Base-by-base conservation (phyloP, 1,140 invertebrate species). In the Drosophila willistoni region DNA sequence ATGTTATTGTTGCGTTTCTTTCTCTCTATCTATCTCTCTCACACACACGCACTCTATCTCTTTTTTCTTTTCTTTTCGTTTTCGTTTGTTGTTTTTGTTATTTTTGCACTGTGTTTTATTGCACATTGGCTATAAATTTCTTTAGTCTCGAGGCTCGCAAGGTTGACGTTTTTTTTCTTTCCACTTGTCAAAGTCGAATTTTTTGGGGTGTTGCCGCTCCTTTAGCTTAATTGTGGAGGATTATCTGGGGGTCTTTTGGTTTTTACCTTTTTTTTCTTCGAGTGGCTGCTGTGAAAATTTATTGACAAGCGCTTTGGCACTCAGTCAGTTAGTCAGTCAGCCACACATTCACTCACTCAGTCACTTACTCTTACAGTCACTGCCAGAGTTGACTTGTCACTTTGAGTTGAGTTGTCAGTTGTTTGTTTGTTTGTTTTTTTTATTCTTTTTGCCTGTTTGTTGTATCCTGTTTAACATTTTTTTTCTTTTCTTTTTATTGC, bases 181-280 rank as follows among this genome's bases (percentile, higher is more conserved):
- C 69, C 75, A 78, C 76, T 78, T 78, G 75, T 68, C 76, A 68
- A 63, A 67, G 73, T 55, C 51, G 39, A 54, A 51, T 67, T 68
- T 54, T 68, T 75, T 73, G 68, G 75, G 78, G 74, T 79, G 76
- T 71, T 73, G 64, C 64, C 63, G 55, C 64, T 69, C 54, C 61
- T 64, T 64, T 29, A 51, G 81, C 77, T 89, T 87, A 87, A 83
- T 87, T 87, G 83, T 84, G 76, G 68, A 36, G 80, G 84, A 89
- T 89, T 89, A 89, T 84, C 84, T 84, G 73, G 64, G 25, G 29
- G 29, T 29, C 29, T 66, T 67, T 62, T 19, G 14, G 56, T 61
- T 57, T 7, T 17, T 19, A 1, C 17, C 2, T 47, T 47, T 7
- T 19, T 9, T 47, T 14, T 39, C 25, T 14, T 44, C 2, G 29